These are phyloP conservation scores for Muraenolepis orangiensis DNA, from an alignment of 2,797 vertebrate species.

Conservation along the genomic window DNA sequence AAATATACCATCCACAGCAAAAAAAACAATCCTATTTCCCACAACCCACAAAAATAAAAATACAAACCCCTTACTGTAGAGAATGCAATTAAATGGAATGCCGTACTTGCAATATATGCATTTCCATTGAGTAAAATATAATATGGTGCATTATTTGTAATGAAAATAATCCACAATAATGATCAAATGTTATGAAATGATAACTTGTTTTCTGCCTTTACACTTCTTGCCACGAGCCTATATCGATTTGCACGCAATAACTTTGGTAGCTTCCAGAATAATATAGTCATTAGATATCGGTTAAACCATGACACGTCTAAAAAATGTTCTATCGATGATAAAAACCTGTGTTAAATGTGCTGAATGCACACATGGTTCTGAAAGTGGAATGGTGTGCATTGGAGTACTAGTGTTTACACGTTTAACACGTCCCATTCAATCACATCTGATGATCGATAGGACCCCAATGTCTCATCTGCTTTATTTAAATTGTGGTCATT, in stretches of 20 bases:
- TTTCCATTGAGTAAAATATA: background rate
- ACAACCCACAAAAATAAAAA: background rate
- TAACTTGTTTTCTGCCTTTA: background rate
- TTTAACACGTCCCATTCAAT: background rate
- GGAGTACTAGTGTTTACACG: background rate
- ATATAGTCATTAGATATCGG: background rate
- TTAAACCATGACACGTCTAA: background rate
- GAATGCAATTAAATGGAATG: background rate
- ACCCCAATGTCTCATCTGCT: background rate
- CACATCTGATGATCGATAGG: background rate
- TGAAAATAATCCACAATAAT: background rate
- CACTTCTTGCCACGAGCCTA: background rate
- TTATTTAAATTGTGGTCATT: background rate
- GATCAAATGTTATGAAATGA: too few species aligned
- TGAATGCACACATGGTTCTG: background rate
- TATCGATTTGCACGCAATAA: background rate
- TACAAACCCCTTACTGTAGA: background rate
- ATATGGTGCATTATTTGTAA: background rate
- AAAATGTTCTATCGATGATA: background rate
- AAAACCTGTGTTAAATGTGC: background rate
- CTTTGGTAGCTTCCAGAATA: background rate
- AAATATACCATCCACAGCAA: constrained; percentile 12
- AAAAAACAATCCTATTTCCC: background rate
- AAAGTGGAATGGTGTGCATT: background rate
- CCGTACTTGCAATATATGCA: background rate